These are phyloP conservation scores for Eremophila alpestris DNA, from an alignment of 2,797 vertebrate genomes.

Conservation along the genomic window DNA sequence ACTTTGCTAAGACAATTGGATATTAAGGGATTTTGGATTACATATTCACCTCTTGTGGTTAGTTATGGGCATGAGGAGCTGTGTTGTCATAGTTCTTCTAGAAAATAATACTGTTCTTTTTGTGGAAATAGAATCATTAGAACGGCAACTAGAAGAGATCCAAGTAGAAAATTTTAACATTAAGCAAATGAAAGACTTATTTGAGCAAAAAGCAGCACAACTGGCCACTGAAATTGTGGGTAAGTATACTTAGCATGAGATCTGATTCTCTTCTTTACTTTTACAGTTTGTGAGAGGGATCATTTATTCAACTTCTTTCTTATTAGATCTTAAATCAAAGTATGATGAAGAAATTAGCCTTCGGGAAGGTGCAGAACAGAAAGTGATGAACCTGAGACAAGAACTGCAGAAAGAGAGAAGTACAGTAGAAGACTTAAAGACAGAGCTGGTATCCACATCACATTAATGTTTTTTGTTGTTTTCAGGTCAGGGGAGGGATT, in stretches of 20 bases:
- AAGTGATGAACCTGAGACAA: conserved; percentile 79
- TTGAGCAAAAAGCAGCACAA: conserved; percentile 98
- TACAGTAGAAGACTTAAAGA: conserved; percentile 85
- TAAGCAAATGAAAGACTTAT: conserved; percentile 99
- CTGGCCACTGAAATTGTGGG: conserved; percentile 97
- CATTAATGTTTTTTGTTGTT: background rate
- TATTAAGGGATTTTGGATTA: background rate
- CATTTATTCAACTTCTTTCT: conserved; percentile 37
- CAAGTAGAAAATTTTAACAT: conserved; percentile 97
- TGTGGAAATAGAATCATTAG: conserved; percentile 80
- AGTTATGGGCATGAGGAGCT: background rate
- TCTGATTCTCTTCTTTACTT: background rate
- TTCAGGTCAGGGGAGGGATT: background rate
- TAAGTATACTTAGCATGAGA: conserved; percentile 72
- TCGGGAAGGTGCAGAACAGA: conserved; percentile 87
- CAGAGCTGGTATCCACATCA: conserved; percentile 87
- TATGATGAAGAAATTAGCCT: conserved; percentile 94
- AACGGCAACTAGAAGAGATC: conserved; percentile 90
- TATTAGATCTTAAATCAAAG: conserved; percentile 90
- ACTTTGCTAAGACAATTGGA: background rate
- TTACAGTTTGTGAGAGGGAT: background rate
- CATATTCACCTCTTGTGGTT: background rate
- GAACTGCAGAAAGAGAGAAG: conserved; percentile 85
- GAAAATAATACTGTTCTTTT: conserved; percentile 48
- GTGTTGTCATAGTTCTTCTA: background rate